Conservation (phyloP, 23 tunicate genomes). For the Trididemnum miniatum region DNA sequence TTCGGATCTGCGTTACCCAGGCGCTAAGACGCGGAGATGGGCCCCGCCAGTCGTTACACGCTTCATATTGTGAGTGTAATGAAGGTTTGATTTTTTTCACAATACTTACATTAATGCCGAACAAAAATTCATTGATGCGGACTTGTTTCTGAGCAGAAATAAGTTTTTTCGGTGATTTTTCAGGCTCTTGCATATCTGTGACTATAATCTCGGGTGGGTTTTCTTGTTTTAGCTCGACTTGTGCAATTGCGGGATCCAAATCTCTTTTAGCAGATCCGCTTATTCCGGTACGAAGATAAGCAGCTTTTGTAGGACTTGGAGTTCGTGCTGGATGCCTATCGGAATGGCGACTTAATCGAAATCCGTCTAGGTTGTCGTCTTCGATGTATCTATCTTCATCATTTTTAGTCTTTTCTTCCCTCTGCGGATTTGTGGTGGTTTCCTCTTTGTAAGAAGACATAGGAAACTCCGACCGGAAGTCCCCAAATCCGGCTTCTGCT, state of each 20-base stretch:
- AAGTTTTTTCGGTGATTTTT: background rate
- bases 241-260: background rate
- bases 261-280: background rate
- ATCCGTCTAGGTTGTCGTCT: constrained; percentile 15
- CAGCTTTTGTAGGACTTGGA: constrained; percentile 90
- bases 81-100: no score
- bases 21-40: no score
- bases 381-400: background rate
- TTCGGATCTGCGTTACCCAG: no score
- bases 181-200: background rate
- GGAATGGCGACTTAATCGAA: constrained; percentile 62
- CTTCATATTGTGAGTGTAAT: no score
- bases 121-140: constrained; percentile 32
- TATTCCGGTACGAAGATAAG: constrained; percentile 72
- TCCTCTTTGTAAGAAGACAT: constrained; percentile 18
- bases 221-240: background rate
- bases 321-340: constrained; percentile 66
- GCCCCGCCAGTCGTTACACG: no score
- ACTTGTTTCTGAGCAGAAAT: constrained; percentile 38
- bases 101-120: constrained; percentile 16
- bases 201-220: constrained; percentile 19
- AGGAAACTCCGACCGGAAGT: constrained; percentile 41
- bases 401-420: background rate
- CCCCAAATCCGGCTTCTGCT: constrained; percentile 55
- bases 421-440: background rate